Percentiles rank a stretch among this genome's conserved stretches.
phyloP scores from a whole-genome alignment of 2,797 vertebrate species.

The Merluccius polli region DNA sequence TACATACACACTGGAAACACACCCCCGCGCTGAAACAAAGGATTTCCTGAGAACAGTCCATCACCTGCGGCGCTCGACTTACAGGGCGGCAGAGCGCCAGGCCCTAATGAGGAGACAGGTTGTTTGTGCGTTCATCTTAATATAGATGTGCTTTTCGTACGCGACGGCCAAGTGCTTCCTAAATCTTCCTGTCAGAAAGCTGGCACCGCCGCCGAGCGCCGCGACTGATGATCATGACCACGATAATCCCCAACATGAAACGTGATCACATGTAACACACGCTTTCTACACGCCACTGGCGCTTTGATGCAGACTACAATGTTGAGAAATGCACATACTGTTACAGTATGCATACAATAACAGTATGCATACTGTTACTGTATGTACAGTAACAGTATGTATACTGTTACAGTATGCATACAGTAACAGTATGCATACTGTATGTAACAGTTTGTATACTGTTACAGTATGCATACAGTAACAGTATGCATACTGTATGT shows the following conservation, averaged over 20 bases:
- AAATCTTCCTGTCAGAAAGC: conserved; percentile 10
- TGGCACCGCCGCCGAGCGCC: not conserved
- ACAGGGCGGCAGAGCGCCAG: conserved; percentile 39
- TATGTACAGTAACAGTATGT: too few species aligned
- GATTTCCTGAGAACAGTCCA: conserved; percentile 60
- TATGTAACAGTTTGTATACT: too few species aligned
- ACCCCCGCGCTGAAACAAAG: conserved; percentile 55
- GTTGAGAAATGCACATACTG: not conserved
- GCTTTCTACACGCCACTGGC: not conserved
- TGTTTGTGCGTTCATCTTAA: conserved; percentile 1
- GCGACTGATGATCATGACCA: not conserved
- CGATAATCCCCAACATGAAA: too few species aligned
- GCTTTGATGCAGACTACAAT: not conserved
- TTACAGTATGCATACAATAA: not conserved
- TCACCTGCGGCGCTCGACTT: conserved; percentile 42
- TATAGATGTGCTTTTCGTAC: conserved; percentile 3
- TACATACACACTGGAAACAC: conserved; percentile 41
- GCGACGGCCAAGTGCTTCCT: conserved; percentile 19
- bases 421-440: too few species aligned
- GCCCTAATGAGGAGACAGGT: not conserved
- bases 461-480: too few species aligned
- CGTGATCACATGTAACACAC: not conserved
- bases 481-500: too few species aligned
- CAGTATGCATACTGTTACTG: not conserved
- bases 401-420: too few species aligned